Conservation (phyloP, 2,797 vertebrate genomes). For the Nannoperca australis region DNA sequence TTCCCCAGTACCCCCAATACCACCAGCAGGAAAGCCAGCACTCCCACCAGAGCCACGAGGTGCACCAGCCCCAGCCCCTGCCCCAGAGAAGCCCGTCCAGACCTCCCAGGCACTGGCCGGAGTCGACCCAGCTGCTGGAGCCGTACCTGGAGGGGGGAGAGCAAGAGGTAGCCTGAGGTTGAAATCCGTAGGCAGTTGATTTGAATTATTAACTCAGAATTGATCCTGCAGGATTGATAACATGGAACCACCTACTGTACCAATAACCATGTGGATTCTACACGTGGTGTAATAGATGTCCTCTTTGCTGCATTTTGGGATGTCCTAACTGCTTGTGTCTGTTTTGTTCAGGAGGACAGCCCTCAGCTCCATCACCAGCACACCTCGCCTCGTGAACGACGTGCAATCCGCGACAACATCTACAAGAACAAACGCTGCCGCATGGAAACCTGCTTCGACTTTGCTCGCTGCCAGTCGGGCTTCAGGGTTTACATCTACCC, state of each 20-base stretch:
- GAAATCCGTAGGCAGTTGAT: not conserved
- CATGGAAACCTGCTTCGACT: slow-evolving; percentile 89
- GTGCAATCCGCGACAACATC: slow-evolving; percentile 85
- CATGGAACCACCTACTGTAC: not conserved
- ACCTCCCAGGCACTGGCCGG: slow-evolving; percentile 75
- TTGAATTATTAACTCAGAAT: no score
- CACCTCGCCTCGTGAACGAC: slow-evolving; percentile 83
- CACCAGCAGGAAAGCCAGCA: slow-evolving; percentile 68
- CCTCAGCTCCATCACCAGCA: slow-evolving; percentile 85
- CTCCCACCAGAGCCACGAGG: slow-evolving; percentile 63
- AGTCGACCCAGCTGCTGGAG: slow-evolving; percentile 73
- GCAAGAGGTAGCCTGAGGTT: slow-evolving; percentile 76
- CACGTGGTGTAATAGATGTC: not conserved
- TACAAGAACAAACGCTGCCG: slow-evolving; percentile 87
- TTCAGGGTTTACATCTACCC: slow-evolving; percentile 87
- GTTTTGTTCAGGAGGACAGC: slow-evolving; percentile 78
- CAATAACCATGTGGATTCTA: not conserved
- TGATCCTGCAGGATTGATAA: not conserved
- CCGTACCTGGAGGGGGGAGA: slow-evolving; percentile 86
- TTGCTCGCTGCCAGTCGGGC: slow-evolving; percentile 82
- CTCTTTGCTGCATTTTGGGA: not conserved
- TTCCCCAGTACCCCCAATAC: slow-evolving; percentile 73
- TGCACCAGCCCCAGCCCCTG: slow-evolving; percentile 68
- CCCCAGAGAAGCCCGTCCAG: slow-evolving; percentile 72
- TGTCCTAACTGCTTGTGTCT: slow-evolving; percentile 5